Evolutionary conservation across 2,113 vertebrate genomes (phyloP).

Genomic region (Taxidea taxus): DNA sequence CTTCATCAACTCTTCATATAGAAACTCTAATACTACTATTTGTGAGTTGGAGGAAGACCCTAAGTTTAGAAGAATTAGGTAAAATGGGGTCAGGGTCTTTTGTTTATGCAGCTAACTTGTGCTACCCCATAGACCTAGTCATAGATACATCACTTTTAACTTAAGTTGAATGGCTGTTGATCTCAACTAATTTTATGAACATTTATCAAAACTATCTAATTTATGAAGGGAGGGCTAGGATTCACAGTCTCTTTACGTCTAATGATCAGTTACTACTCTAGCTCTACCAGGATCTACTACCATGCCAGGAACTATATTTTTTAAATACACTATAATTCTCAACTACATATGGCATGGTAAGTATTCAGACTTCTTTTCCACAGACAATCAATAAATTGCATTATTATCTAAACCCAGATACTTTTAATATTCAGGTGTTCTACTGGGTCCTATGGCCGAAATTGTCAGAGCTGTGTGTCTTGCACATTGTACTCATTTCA

Average conservation of each 20-base stretch:
- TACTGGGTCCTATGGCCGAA: neutral
- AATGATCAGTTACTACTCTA: neutral
- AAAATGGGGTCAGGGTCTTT: no score
- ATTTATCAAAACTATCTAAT: neutral
- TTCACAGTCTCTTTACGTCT: neutral
- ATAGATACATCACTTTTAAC: neutral
- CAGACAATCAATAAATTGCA: neutral
- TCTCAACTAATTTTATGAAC: neutral
- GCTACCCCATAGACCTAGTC: neutral
- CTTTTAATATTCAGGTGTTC: neutral
- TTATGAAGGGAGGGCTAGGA: neutral
- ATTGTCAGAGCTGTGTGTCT: neutral
- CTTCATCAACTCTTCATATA: neutral
- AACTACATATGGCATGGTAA: neutral
- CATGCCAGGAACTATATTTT: neutral
- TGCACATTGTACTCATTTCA: neutral
- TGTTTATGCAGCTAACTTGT: neutral
- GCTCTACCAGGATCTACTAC: neutral
- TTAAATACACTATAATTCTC: neutral
- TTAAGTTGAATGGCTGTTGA: neutral
- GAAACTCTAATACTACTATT: neutral
- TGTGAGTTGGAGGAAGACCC: neutral
- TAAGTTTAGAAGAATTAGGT: neutral
- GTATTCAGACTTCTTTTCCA: neutral
- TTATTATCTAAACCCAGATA: neutral